phyloP scores from a whole-genome alignment of 2,888 invertebrate genomes.

The Dryobotodes eremita region DNA sequence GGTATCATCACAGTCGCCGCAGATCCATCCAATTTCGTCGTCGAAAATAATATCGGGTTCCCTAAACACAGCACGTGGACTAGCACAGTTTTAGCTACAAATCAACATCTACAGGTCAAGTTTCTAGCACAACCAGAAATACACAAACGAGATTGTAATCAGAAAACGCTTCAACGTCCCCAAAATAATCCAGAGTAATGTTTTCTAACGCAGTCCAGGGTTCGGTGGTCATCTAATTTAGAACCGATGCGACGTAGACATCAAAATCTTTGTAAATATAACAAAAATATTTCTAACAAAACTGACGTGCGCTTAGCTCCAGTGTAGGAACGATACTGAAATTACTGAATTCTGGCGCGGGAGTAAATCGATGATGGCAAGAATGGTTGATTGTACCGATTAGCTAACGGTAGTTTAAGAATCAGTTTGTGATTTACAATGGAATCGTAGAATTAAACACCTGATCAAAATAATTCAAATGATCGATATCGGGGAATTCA shows the following conservation, averaged over 20 bases:
- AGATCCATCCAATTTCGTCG: constrained; percentile 8
- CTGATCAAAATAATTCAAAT: neutral
- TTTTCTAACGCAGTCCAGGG: constrained; percentile 56
- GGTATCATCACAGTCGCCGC: neutral
- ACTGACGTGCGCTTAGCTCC: constrained; percentile 62
- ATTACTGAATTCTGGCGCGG: constrained; percentile 73
- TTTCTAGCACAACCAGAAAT: constrained; percentile 59
- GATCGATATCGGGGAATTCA: neutral
- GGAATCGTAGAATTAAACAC: neutral
- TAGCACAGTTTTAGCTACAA: constrained; percentile 52
- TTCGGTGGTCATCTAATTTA: constrained; percentile 56
- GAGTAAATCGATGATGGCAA: constrained; percentile 70
- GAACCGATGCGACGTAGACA: constrained; percentile 43
- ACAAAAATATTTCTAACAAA: constrained; percentile 21
- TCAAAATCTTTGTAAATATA: constrained; percentile 28
- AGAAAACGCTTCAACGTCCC: constrained; percentile 31
- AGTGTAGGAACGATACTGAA: constrained; percentile 74
- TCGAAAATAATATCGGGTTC: constrained; percentile 12
- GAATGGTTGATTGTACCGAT: constrained; percentile 47
- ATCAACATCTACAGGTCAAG: constrained; percentile 53
- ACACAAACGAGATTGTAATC: constrained; percentile 49
- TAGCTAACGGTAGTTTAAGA: constrained; percentile 50
- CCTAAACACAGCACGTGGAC: constrained; percentile 49
- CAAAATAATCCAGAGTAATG: constrained; percentile 50
- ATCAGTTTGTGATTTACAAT: neutral